Base-by-base conservation (phyloP, 2,888 invertebrate genomes). In the Pollenia angustigena region DNA sequence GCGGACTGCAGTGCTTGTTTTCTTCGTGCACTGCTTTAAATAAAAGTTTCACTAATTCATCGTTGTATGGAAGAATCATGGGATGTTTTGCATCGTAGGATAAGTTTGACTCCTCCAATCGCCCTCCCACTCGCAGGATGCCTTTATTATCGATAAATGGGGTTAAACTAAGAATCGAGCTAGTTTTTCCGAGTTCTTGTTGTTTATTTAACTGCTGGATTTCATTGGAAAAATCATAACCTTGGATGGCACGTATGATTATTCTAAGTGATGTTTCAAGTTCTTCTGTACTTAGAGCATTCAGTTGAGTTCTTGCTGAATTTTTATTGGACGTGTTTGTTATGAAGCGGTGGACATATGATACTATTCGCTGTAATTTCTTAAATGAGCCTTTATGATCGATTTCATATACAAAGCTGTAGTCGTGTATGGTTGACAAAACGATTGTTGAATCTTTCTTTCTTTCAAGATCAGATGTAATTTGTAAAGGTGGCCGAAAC, bases 361-460 rank as follows among this genome's bases (percentile, higher is more conserved):
- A 50, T 50, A 50, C 14, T 50, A 50, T 40, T 62, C 42, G 42
- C 42, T 42, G 40, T 40, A 42, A 42, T 12, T 62, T 62, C 42
- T 62, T 62, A 62, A 62, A 42, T 42, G 11, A 62, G 1, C 42
- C 42, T 42, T 62, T 40, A 12, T 62, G 62, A 42, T 50, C 50
- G 14, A 50, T 50, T 1, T 50, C 14, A 14, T 50, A 50, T 14
- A 50, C 50, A 50, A 50, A 11, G 3, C 14, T 50, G 50, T 50
- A 50, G 6, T 50, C 14, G 4, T 11, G 1, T 50, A 14, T 14
- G 12, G 14, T 14, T 50, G 50, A 50, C 14, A 50, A 50, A 14
- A 50, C 14, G n/a, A 50, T 50, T 4, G 14, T 2, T 14, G 12
- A 11, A 12, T 14, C 14, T 14, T 50, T 50, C 14, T 50, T 50